Conservation (phyloP, 2,797 vertebrate species). For the Micropoecilia bifurca region DNA sequence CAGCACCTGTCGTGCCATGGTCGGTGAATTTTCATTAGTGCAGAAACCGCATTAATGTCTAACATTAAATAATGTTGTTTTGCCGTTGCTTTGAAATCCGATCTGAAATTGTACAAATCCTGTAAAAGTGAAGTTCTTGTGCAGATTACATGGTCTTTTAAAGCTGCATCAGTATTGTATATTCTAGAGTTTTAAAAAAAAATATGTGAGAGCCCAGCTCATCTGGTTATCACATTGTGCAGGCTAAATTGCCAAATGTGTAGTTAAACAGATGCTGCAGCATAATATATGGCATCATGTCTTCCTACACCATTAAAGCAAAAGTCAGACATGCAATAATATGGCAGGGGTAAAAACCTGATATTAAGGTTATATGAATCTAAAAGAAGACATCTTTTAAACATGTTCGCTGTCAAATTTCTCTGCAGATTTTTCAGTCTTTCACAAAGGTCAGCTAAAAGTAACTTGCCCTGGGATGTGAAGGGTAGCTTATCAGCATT, state of each 20-base stretch:
- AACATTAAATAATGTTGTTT: neutral
- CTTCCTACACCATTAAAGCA: neutral
- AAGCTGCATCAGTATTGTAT: neutral
- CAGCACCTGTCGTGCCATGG: neutral
- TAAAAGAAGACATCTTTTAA: neutral
- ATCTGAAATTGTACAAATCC: neutral
- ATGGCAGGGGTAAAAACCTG: neutral
- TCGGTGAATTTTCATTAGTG: neutral
- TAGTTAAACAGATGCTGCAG: neutral
- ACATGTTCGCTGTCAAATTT: neutral
- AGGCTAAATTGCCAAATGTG: neutral
- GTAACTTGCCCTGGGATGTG: neutral
- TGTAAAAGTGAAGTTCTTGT: neutral
- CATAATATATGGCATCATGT: neutral
- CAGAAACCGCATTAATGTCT: neutral
- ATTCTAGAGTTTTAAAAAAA: neutral
- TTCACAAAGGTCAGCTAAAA: neutral
- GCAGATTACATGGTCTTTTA: neutral
- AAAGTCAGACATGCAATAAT: neutral
- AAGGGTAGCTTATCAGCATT: constrained; percentile 2
- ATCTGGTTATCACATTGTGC: neutral
- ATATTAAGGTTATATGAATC: neutral
- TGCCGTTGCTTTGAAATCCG: neutral
- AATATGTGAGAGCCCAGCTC: neutral
- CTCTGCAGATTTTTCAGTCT: neutral